A percentile compares a stretch with the other conserved stretches of the same genome.
Conservation (phyloP, 1,140 invertebrate genomes). For the Telenomus remus region DNA sequence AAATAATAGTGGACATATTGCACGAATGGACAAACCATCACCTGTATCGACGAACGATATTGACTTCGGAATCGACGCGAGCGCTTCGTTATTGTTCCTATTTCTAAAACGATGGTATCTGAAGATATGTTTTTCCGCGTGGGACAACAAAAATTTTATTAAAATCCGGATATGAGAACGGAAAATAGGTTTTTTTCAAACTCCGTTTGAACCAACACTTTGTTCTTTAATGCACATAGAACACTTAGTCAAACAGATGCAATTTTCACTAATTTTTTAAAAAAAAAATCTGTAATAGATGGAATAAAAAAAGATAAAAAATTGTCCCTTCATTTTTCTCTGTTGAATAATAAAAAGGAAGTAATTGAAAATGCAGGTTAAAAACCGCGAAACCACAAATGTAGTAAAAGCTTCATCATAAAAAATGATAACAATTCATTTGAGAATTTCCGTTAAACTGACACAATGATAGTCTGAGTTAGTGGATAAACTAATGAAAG, state of each 20-base stretch:
- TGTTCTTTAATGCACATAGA: no score
- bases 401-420: slow-evolving; percentile 14
- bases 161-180: neutral
- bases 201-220: no score
- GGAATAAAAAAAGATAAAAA: no score
- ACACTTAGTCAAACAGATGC: no score
- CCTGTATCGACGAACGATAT: slow-evolving; percentile 52
- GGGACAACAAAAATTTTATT: slow-evolving; percentile 41
- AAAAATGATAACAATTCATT: slow-evolving; percentile 49
- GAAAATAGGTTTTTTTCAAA: no score
- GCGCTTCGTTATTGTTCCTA: slow-evolving; percentile 46
- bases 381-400: slow-evolving; percentile 24
- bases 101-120: slow-evolving; percentile 36
- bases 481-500: slow-evolving; percentile 35
- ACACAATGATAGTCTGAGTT: slow-evolving; percentile 10
- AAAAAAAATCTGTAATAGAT: no score
- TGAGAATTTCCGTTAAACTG: slow-evolving; percentile 31
- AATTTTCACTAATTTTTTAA: no score
- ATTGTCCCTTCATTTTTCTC: no score
- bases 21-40: slow-evolving; percentile 58
- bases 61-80: slow-evolving; percentile 57
- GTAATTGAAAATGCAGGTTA: slow-evolving; percentile 14
- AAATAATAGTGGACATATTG: slow-evolving; percentile 65
- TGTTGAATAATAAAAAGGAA: neutral
- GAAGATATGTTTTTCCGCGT: slow-evolving; percentile 15